A percentile compares a stretch with the other conserved stretches of the same genome.
Evolutionary conservation across 1,140 invertebrate genomes (phyloP).

Genomic region (Drosophila rhopaloa): DNA sequence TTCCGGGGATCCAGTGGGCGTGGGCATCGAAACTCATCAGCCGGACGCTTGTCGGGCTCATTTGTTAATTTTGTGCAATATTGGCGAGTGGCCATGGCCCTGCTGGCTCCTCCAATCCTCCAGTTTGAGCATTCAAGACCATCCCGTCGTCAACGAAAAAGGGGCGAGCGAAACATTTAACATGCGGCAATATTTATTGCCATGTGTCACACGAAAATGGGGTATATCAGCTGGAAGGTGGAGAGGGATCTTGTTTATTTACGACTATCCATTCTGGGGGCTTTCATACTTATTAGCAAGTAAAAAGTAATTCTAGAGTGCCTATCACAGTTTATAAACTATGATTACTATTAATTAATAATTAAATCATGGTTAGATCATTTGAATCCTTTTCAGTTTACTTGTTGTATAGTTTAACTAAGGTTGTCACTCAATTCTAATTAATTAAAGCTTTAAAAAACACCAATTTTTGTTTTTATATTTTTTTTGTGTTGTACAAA

Average conservation of each 20-base stretch:
- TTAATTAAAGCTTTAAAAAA: too few species aligned
- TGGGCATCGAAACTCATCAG: slow-evolving; percentile 36
- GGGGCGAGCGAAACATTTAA: slow-evolving; percentile 53
- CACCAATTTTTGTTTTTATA: too few species aligned
- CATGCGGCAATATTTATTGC: slow-evolving; percentile 69
- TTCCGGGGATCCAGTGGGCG: neutral
- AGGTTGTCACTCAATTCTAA: too few species aligned
- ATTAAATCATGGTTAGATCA: too few species aligned
- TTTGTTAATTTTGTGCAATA: slow-evolving; percentile 78
- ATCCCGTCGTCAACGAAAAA: neutral
- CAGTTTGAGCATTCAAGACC: neutral
- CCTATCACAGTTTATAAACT: too few species aligned
- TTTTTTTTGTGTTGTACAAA: too few species aligned
- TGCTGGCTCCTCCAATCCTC: neutral
- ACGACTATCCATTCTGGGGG: neutral
- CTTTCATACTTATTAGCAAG: neutral
- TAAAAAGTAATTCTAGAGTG: too few species aligned
- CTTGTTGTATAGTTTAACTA: too few species aligned
- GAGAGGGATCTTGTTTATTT: slow-evolving; percentile 1
- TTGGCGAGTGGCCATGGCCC: slow-evolving; percentile 36
- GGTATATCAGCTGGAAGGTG: slow-evolving; percentile 12
- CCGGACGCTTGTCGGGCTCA: slow-evolving; percentile 65
- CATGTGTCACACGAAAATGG: slow-evolving; percentile 11
- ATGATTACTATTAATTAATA: too few species aligned
- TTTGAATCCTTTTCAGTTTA: too few species aligned